A percentile compares a stretch with the other conserved stretches of the same genome.
Evolutionary conservation across 2,113 vertebrate genomes (phyloP).

Genomic region (Polyodon spathula): DNA sequence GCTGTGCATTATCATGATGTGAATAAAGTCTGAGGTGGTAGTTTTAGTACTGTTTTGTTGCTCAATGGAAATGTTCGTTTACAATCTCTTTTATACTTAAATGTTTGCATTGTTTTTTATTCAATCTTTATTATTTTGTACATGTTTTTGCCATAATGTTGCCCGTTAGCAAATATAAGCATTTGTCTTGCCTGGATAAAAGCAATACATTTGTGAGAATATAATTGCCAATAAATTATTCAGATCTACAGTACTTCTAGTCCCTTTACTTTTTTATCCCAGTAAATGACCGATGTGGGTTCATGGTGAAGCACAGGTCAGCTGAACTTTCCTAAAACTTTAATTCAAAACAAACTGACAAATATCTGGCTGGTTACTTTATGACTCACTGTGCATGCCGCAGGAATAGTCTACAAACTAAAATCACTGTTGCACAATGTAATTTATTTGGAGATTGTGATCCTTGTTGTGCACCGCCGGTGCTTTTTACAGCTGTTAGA

Average conservation of each 20-base stretch:
- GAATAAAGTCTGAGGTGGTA: no score
- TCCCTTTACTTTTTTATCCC: background rate
- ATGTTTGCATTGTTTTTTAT: constrained; percentile 6
- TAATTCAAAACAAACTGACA: background rate
- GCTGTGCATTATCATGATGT: no score
- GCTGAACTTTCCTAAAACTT: background rate
- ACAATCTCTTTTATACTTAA: background rate
- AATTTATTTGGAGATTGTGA: no score
- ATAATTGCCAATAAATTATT: constrained; percentile 15
- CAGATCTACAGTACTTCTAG: background rate
- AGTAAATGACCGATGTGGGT: background rate
- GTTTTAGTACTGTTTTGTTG: no score
- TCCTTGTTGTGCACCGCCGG: no score
- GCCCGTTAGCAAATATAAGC: constrained; percentile 9
- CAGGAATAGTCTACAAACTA: no score
- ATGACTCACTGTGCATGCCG: background rate
- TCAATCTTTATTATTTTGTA: constrained; percentile 6
- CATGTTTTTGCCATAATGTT: constrained; percentile 4
- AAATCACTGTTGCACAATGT: background rate
- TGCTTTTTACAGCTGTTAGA: no score
- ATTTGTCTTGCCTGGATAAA: constrained; percentile 15
- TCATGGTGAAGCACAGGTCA: no score
- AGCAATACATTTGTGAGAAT: constrained; percentile 17
- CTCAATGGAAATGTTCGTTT: background rate
- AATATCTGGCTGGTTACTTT: no score